These are phyloP conservation scores for Clupea harengus DNA, from an alignment of 2,113 vertebrate species.

Conservation along the genomic window DNA sequence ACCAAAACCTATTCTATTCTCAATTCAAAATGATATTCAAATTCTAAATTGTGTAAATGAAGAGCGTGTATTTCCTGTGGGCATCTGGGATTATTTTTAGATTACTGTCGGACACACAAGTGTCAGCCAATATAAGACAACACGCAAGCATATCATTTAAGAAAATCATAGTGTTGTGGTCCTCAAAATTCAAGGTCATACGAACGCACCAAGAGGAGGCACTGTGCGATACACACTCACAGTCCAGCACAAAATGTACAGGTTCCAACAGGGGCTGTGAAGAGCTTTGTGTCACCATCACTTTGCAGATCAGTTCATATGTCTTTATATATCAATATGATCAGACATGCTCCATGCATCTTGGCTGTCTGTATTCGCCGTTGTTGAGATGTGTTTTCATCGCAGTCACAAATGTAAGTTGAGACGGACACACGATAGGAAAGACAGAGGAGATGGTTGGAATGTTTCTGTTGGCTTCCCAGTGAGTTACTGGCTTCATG, in stretches of 20 bases:
- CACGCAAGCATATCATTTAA: not conserved
- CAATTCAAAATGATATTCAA: no score
- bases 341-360: not conserved
- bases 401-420: not conserved
- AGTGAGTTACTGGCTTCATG: not conserved
- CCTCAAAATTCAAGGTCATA: no score
- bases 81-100: not conserved
- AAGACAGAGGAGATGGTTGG: constrained; percentile 11
- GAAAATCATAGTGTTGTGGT: no score
- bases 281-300: not conserved
- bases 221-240: not conserved
- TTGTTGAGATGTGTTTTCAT: not conserved
- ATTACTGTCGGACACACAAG: not conserved
- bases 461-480: constrained; percentile 39
- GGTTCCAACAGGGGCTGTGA: not conserved
- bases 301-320: not conserved
- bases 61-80: not conserved
- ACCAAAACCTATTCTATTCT: not conserved
- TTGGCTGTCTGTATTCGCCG: not conserved
- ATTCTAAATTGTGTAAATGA: not conserved
- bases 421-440: not conserved
- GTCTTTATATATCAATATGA: not conserved
- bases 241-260: not conserved
- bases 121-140: not conserved
- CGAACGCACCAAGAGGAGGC: not conserved